A percentile compares a stretch with the other conserved stretches of the same genome.
These are phyloP conservation scores for Gymnothorax javanicus DNA, from an alignment of 2,797 vertebrate genomes.

Conservation along the genomic window DNA sequence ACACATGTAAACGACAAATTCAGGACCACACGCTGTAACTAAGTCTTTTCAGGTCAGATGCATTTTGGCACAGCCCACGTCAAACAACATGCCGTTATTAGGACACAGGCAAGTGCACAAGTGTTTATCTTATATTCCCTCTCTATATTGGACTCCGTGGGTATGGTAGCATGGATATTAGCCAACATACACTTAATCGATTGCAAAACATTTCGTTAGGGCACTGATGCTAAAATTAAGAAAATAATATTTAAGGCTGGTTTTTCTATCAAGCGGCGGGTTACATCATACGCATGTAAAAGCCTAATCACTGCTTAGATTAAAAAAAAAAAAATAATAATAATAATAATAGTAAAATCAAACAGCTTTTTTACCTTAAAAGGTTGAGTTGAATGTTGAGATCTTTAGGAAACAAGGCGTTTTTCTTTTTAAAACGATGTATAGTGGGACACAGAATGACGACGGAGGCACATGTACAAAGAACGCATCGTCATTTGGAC, in stretches of 20 bases:
- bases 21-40: not conserved
- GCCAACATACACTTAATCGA: not conserved
- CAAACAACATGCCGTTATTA: not conserved
- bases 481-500: constrained; percentile 61
- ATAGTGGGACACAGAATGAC: constrained; percentile 73
- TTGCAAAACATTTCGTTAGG: not conserved
- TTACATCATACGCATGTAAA: constrained; percentile 72
- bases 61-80: not conserved
- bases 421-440: constrained; percentile 28
- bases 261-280: constrained; percentile 52
- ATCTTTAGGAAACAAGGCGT: constrained; percentile 43
- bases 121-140: not conserved
- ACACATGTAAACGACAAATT: not conserved
- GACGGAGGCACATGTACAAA: constrained; percentile 66
- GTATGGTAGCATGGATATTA: not conserved
- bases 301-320: not conserved
- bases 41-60: not conserved
- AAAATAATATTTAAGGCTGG: constrained; percentile 23
- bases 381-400: constrained; percentile 30
- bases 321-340: not conserved
- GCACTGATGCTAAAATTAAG: not conserved
- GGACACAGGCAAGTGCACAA: not conserved
- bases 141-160: not conserved
- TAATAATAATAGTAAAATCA: constrained; percentile 4
- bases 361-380: constrained; percentile 19